A percentile compares a stretch with the other conserved stretches of the same genome.
phyloP scores from a whole-genome alignment of 2,113 vertebrate genomes.

The Istiophorus platypterus region DNA sequence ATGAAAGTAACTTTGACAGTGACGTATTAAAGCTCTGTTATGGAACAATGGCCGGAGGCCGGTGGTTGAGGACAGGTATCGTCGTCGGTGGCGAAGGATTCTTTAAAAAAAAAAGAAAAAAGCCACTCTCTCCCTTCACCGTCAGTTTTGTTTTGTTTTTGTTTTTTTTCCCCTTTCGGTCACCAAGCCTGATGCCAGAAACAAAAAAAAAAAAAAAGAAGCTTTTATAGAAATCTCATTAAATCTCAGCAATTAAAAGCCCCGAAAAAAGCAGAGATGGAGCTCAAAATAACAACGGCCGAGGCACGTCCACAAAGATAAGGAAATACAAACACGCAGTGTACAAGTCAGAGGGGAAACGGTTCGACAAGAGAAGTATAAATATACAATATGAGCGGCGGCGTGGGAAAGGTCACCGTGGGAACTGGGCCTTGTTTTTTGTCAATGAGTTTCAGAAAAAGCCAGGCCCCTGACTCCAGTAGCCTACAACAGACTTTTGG shows the following conservation, averaged over 20 bases:
- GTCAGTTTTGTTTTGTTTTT: too few species aligned
- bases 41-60: not conserved
- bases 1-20: too few species aligned
- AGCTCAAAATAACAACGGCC: constrained; percentile 51
- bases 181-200: not conserved
- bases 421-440: constrained; percentile 77
- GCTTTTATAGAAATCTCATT: not conserved
- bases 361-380: constrained; percentile 67
- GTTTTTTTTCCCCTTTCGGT: too few species aligned
- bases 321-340: constrained; percentile 68
- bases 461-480: constrained; percentile 45
- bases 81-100: not conserved
- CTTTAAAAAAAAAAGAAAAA: too few species aligned
- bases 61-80: not conserved
- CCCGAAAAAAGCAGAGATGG: constrained; percentile 48
- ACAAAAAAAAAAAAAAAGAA: too few species aligned
- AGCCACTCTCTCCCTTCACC: not conserved
- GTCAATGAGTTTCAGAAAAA: constrained; percentile 67
- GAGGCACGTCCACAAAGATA: constrained; percentile 66
- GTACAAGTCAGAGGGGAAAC: constrained; percentile 65
- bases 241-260: constrained; percentile 8
- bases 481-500: constrained; percentile 41
- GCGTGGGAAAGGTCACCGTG: constrained; percentile 80
- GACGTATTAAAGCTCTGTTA: not conserved
- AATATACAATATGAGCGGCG: constrained; percentile 67